Evolutionary conservation across 2,888 invertebrate genomes (phyloP).

Genomic region (Arenicola marina): DNA sequence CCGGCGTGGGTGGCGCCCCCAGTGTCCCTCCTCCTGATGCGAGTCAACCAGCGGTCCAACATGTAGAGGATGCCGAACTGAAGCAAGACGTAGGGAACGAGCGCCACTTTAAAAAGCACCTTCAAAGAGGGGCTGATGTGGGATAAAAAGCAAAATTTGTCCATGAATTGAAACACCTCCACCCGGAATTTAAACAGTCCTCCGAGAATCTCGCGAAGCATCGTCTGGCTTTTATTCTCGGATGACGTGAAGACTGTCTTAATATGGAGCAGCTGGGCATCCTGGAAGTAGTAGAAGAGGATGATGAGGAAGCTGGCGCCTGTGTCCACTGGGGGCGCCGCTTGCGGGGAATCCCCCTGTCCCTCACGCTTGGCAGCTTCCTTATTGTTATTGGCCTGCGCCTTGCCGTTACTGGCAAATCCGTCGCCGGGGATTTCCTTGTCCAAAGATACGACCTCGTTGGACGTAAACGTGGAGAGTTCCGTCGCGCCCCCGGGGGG

Average conservation of each 20-base stretch:
- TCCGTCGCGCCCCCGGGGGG: no score
- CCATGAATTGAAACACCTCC: slow-evolving; percentile 32
- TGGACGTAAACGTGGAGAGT: not conserved
- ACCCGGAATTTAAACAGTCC: slow-evolving; percentile 32
- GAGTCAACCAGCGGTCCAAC: slow-evolving; percentile 14
- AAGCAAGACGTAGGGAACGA: slow-evolving; percentile 29
- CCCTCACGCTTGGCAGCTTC: not conserved
- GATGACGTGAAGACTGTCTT: slow-evolving; percentile 24
- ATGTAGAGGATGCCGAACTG: slow-evolving; percentile 27
- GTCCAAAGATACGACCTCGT: not conserved
- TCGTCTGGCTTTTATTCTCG: slow-evolving; percentile 20
- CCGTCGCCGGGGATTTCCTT: not conserved
- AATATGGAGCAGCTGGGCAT: slow-evolving; percentile 30
- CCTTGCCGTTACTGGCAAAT: not conserved
- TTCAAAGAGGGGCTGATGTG: slow-evolving; percentile 19
- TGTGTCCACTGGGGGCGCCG: slow-evolving; percentile 18
- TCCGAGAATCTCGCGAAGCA: slow-evolving; percentile 24
- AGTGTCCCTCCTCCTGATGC: not conserved
- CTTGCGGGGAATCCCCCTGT: not conserved
- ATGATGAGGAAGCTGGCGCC: slow-evolving; percentile 36
- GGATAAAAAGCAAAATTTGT: slow-evolving; percentile 28
- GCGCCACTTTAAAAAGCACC: slow-evolving; percentile 19
- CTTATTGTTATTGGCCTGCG: not conserved
- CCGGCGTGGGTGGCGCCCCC: not conserved
- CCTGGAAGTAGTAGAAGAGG: slow-evolving; percentile 36